Conservation (phyloP, 1,140 invertebrate genomes). For the Oncopeltus fasciatus region DNA sequence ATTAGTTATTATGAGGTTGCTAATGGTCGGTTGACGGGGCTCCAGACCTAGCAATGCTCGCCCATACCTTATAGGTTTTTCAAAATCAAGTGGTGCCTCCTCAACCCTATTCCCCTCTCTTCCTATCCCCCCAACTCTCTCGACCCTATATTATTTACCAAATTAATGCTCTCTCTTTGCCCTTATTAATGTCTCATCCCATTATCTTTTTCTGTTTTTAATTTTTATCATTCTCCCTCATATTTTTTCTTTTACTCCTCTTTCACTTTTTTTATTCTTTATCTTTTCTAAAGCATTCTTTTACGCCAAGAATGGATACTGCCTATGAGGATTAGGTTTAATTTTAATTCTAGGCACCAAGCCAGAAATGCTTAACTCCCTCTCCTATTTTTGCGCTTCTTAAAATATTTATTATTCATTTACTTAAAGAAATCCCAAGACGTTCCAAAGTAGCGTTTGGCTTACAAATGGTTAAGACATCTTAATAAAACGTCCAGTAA, state of each 20-base stretch:
- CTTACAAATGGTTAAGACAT: no score
- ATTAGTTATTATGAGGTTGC: constrained; percentile 23
- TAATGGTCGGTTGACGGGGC: not conserved
- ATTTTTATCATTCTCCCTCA: not conserved
- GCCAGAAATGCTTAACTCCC: no score
- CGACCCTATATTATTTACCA: not conserved
- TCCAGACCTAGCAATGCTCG: constrained; percentile 11
- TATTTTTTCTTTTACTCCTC: not conserved
- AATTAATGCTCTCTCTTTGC: not conserved
- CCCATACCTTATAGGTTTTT: constrained; percentile 6
- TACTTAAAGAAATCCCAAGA: no score
- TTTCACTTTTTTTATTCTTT: not conserved
- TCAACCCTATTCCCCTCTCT: not conserved
- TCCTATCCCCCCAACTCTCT: not conserved
- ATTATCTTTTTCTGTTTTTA: not conserved
- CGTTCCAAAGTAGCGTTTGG: no score
- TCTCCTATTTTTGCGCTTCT: no score
- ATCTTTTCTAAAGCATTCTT: not conserved
- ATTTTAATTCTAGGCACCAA: no score
- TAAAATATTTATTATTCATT: no score
- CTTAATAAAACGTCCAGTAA: no score
- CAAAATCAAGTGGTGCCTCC: constrained; percentile 2
- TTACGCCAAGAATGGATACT: not conserved
- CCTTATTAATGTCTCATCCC: not conserved
- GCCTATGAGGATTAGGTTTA: no score